Percentiles rank a stretch among this genome's conserved stretches.
phyloP scores from a whole-genome alignment of 2,113 vertebrate genomes.

The Boulengeromyrus knoepffleri region DNA sequence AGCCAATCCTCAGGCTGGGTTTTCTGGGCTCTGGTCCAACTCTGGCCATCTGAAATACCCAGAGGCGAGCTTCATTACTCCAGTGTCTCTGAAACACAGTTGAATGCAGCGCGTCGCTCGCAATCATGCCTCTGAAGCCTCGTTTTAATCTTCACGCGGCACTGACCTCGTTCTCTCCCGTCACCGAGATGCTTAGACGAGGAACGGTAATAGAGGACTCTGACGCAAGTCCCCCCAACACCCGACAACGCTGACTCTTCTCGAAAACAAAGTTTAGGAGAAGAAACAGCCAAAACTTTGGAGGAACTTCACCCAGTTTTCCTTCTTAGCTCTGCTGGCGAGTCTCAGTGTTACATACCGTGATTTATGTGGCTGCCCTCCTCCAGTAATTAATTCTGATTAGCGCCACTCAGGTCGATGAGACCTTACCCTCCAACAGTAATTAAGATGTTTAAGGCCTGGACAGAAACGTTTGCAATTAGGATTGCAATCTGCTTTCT shows the following conservation, averaged over 20 bases:
- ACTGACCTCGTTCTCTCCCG: neutral
- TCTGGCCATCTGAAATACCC: neutral
- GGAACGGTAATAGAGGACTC: neutral
- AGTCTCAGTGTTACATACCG: no score
- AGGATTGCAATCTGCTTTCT: neutral
- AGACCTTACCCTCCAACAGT: constrained; percentile 10
- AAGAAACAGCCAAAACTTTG: neutral
- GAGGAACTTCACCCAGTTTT: neutral
- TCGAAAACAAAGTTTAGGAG: neutral
- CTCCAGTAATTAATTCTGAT: constrained; percentile 17
- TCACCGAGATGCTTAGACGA: neutral
- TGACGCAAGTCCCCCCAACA: neutral
- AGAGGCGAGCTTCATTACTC: neutral
- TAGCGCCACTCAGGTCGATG: constrained; percentile 7
- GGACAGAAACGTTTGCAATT: neutral
- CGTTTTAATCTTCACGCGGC: neutral
- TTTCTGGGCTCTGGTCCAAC: neutral
- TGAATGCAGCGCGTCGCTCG: neutral
- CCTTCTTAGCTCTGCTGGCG: neutral
- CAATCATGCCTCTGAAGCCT: neutral
- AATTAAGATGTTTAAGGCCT: constrained; percentile 17
- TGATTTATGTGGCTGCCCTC: neutral
- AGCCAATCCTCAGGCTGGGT: neutral
- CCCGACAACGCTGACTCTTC: neutral
- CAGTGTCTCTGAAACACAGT: neutral